Evolutionary conservation across 2,888 invertebrate species (phyloP).

Genomic region (Clistopyga incitator): DNA sequence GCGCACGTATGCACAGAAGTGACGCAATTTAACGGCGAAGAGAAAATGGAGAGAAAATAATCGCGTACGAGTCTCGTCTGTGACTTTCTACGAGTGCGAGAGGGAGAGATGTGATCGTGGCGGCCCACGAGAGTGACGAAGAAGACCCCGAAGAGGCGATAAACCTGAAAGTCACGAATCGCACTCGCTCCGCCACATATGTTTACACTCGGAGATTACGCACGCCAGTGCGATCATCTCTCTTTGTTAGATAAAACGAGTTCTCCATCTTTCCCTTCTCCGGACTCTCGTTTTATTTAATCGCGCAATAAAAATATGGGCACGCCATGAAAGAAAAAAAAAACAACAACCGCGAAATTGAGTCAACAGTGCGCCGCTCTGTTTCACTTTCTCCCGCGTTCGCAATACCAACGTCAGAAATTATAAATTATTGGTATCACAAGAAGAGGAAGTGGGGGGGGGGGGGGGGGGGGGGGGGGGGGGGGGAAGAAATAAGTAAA

Average conservation of each 20-base stretch:
- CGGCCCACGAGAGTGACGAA: neutral
- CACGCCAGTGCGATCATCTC: conserved; percentile 39
- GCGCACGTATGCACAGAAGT: conserved; percentile 44
- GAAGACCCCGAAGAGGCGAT: conserved; percentile 44
- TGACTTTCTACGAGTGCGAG: neutral
- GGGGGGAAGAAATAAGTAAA: neutral
- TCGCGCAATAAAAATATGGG: neutral
- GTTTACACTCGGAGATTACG: conserved; percentile 34
- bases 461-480: neutral
- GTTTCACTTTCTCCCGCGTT: conserved; percentile 27
- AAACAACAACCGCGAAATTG: too few relatives aligned
- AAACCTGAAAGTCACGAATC: conserved; percentile 57
- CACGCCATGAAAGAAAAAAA: too few relatives aligned
- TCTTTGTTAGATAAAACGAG: neutral
- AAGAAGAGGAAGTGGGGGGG: neutral
- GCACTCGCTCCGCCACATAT: conserved; percentile 36
- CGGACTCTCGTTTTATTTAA: conserved; percentile 21
- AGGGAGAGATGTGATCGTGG: neutral
- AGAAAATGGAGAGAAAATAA: conserved; percentile 33
- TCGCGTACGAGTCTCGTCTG: neutral
- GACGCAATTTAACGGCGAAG: conserved; percentile 51
- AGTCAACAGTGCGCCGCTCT: conserved; percentile 17
- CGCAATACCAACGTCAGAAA: neutral
- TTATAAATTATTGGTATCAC: too few relatives aligned
- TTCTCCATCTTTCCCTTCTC: conserved; percentile 21